These are phyloP conservation scores for Petrophora chlorosata DNA, from an alignment of 2,888 invertebrate species.

Conservation along the genomic window DNA sequence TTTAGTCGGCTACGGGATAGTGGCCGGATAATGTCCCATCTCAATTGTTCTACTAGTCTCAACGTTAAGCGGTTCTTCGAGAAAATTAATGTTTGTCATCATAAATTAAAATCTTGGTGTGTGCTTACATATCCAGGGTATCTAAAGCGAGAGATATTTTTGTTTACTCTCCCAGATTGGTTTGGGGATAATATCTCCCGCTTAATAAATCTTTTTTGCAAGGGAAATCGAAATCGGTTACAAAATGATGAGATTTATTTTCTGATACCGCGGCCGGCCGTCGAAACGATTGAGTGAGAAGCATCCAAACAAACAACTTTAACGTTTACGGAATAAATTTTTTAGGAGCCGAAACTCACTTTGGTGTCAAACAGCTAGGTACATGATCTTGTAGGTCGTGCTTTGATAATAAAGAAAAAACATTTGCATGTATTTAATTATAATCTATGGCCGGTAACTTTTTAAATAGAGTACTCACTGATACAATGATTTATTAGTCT, in stretches of 20 bases:
- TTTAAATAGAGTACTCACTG: no score
- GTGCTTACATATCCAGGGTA: conserved; percentile 15
- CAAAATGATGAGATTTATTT: not conserved
- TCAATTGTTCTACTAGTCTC: conserved; percentile 4
- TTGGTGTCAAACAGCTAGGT: no score
- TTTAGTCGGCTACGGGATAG: not conserved
- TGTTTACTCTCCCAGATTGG: conserved; percentile 38
- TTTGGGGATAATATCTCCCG: conserved; percentile 16
- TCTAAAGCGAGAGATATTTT: conserved; percentile 31
- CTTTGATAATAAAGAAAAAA: no score
- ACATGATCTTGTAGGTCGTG: no score
- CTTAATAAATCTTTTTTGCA: conserved; percentile 4
- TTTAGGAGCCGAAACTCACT: no score
- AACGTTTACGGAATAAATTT: no score
- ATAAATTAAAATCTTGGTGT: conserved; percentile 63
- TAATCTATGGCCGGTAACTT: no score
- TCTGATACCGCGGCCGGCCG: no score
- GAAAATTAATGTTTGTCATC: conserved; percentile 74
- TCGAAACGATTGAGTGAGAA: no score
- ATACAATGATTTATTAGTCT: no score
- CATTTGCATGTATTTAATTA: no score
- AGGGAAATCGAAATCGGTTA: not conserved
- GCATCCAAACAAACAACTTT: no score
- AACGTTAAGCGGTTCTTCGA: conserved; percentile 18
- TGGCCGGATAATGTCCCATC: conserved; percentile 9